Conservation (phyloP, 2,113 vertebrate species). For the Notothenia coriiceps region DNA sequence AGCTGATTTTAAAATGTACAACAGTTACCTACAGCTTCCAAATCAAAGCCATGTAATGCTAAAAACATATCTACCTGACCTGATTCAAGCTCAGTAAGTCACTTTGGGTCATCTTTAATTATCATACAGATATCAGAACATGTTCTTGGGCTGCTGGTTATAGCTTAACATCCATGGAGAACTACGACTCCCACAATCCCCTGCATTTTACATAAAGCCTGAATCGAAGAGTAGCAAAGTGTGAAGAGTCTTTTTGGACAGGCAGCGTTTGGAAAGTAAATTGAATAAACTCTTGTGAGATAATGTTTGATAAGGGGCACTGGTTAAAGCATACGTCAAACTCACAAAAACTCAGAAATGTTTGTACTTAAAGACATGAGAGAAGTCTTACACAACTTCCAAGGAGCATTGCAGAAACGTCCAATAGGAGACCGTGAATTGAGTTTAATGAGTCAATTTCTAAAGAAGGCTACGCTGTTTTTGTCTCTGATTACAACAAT, state of each 20-base stretch:
- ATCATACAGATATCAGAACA: background rate
- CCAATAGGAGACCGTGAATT: background rate
- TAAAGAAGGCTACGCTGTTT: background rate
- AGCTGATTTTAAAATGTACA: conserved; percentile 24
- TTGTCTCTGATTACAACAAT: background rate
- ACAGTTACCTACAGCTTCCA: conserved; percentile 5
- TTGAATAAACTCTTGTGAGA: background rate
- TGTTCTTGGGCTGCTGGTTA: background rate
- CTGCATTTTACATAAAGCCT: conserved; percentile 18
- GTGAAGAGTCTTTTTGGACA: conserved; percentile 1
- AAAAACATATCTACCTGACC: conserved; percentile 1
- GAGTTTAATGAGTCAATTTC: background rate
- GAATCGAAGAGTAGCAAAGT: conserved; percentile 14
- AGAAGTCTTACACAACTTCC: background rate
- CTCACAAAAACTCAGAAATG: no score
- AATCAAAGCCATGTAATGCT: conserved; percentile 3
- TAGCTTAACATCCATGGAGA: background rate
- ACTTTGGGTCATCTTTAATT: conserved; percentile 39
- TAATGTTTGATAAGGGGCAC: background rate
- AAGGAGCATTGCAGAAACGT: conserved; percentile 10
- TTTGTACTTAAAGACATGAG: no score
- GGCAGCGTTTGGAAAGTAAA: background rate
- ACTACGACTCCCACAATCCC: conserved; percentile 19
- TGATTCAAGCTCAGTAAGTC: conserved; percentile 4
- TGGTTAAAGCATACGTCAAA: no score